Conservation (phyloP, 2,113 vertebrate genomes). For the Hucho hucho region DNA sequence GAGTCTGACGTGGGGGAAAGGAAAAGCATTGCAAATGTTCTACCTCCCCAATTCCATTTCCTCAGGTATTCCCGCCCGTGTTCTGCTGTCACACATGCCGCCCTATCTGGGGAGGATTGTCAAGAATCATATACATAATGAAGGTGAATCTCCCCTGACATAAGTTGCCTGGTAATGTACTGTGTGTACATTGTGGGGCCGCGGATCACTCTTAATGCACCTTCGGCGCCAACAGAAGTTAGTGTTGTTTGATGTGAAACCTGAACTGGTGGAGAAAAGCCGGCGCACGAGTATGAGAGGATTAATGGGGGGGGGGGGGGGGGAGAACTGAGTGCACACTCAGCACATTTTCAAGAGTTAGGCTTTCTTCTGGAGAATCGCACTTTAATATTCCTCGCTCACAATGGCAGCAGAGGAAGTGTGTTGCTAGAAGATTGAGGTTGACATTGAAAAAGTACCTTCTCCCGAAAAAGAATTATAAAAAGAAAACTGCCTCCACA, state of each 20-base stretch:
- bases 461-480: not conserved
- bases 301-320: constrained; percentile 44
- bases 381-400: constrained; percentile 5
- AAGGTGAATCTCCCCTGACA: constrained; percentile 50
- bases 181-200: constrained; percentile 44
- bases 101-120: constrained; percentile 63
- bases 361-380: constrained; percentile 27
- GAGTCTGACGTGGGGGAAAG: constrained; percentile 5
- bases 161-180: constrained; percentile 50
- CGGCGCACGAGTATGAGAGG: constrained; percentile 34
- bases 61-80: constrained; percentile 32
- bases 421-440: constrained; percentile 23
- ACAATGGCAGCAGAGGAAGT: constrained; percentile 11
- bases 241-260: constrained; percentile 54
- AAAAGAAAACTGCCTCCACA: not conserved
- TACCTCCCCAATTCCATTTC: constrained; percentile 32
- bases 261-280: constrained; percentile 33
- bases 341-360: constrained; percentile 51
- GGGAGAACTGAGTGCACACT: constrained; percentile 48
- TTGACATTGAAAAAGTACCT: constrained; percentile 20
- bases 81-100: constrained; percentile 40
- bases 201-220: constrained; percentile 40
- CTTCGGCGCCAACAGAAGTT: constrained; percentile 40
- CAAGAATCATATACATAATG: constrained; percentile 59
- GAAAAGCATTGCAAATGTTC: constrained; percentile 35